Conservation (phyloP, 2,113 vertebrate genomes). For the Anseranas semipalmata region DNA sequence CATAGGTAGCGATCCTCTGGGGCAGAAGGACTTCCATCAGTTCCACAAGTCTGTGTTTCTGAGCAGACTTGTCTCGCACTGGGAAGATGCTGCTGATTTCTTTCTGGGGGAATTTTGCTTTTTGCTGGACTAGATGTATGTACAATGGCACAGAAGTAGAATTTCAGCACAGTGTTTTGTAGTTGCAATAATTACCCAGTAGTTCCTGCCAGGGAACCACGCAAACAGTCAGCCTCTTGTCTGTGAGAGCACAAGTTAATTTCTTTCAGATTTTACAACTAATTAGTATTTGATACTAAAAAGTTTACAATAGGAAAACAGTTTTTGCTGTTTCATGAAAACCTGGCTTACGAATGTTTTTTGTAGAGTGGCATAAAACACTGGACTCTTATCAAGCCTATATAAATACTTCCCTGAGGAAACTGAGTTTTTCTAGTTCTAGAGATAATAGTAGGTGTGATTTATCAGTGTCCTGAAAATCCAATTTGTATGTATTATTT, state of each 20-base stretch:
- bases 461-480: neutral
- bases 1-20: rapidly evolving
- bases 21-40: rapidly evolving
- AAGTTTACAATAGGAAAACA: neutral
- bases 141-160: neutral
- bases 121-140: neutral
- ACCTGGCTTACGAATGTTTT: neutral
- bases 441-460: neutral
- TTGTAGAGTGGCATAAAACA: neutral
- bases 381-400: neutral
- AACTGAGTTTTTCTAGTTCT: neutral
- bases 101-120: neutral
- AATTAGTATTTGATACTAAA: neutral
- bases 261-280: neutral
- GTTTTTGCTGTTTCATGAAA: neutral
- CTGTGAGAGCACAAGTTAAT: neutral
- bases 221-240: neutral
- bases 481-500: neutral
- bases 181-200: neutral
- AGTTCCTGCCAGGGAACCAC: neutral
- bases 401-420: neutral
- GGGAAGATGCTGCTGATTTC: neutral
- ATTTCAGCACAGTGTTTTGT: neutral
- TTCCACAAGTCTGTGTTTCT: neutral
- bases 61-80: neutral